Evolutionary conservation across 2,113 vertebrate species (phyloP).

Genomic region (Propithecus coquereli): DNA sequence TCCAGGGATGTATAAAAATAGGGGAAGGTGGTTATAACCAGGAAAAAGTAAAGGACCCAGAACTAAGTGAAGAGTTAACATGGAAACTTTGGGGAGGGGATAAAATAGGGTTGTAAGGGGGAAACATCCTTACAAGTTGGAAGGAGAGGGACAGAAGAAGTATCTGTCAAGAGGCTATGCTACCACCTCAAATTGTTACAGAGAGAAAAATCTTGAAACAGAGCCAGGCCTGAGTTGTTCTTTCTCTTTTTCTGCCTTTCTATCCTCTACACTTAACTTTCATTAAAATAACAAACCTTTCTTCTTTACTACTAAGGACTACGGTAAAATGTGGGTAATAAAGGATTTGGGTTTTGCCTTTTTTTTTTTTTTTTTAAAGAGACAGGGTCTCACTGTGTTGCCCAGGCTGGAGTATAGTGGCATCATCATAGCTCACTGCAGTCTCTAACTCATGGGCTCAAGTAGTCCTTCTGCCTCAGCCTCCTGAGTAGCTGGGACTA

Average conservation of each 20-base stretch:
- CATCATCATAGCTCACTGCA: too few species aligned
- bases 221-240: background rate
- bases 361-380: too few species aligned
- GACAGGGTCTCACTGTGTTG: too few species aligned
- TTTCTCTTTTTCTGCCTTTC: background rate
- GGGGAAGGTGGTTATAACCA: background rate
- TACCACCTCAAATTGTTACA: background rate
- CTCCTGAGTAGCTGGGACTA: too few species aligned
- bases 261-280: background rate
- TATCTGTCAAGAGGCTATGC: background rate
- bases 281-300: slow-evolving; percentile 28
- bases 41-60: background rate
- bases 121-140: background rate
- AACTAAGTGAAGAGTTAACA: background rate
- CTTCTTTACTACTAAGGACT: background rate
- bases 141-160: background rate
- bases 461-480: too few species aligned
- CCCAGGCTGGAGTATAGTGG: too few species aligned
- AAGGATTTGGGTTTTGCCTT: background rate
- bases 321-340: background rate
- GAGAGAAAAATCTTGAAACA: slow-evolving; percentile 4
- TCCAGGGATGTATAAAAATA: background rate
- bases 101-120: background rate
- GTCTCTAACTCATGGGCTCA: too few species aligned
- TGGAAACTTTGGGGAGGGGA: background rate